Base-by-base conservation (phyloP, 2,113 vertebrate species). In the Catagonus wagneri region DNA sequence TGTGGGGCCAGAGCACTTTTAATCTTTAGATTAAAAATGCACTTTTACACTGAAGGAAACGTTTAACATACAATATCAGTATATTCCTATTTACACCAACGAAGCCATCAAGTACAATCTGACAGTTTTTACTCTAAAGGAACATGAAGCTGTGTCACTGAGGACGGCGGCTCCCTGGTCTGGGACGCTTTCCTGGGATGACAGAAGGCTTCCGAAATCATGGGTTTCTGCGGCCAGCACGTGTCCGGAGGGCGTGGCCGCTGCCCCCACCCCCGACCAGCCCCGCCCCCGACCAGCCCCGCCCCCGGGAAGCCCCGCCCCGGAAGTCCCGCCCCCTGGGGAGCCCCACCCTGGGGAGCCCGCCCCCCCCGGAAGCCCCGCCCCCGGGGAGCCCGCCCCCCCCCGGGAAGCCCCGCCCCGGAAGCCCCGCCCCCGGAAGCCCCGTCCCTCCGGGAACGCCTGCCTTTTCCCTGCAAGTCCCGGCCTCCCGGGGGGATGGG, bases 251-350 rank as follows among this genome's bases (percentile, higher is more conserved):
- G 39, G 39, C 7, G 14, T 9, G 39, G 14, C 44, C 19, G 32
- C 10, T 14, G 54, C 20, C 69, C 4, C 8, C 1, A 4, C 27
- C 6, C 44, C 44, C 5, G 44, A 44, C n/a, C n/a, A 44, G 44
- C 44, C 44, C 44, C 44, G 44, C 44, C 27, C 6, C 0, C 3
- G 32, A 34, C n/a, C n/a, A 0, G 6, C 2, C 23, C 52, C 58
- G 29, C 52, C 13, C 0, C 50, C 25, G 4, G 44, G 44, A 44
- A 44, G 44, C 44, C 44, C 44, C 44, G 44, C 44, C 27, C 6
- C 0, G 5, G 32, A 34, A 0, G 6, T 1, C 23, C 52, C 58
- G 29, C 52, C 13, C 0, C 50, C 25, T 20, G n/a, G n/a, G n/a
- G n/a, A n/a, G n/a, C n/a, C n/a, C n/a, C n/a, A n/a, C 44, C 44